A percentile compares a stretch with the other conserved stretches of the same genome.
Conservation (phyloP, 2,888 invertebrate species). For the Odontocerum albicorne region DNA sequence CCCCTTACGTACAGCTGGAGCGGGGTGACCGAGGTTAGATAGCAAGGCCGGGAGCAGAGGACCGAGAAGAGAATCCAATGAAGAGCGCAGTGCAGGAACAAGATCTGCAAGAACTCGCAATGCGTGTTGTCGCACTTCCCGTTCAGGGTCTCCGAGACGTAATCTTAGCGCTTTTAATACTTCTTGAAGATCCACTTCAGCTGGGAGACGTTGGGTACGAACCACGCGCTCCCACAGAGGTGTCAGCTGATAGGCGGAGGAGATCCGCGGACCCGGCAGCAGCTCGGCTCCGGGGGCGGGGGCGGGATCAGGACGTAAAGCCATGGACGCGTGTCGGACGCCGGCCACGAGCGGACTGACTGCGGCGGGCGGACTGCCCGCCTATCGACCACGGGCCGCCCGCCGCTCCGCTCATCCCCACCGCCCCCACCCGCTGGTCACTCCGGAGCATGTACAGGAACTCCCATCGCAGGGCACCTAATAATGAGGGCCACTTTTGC, state of each 20-base stretch:
- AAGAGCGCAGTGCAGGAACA: constrained; percentile 70
- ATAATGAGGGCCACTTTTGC: no score
- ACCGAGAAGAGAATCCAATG: constrained; percentile 68
- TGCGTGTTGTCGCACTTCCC: constrained; percentile 83
- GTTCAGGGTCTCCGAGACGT: constrained; percentile 75
- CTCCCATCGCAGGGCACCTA: no score
- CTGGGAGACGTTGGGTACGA: constrained; percentile 71
- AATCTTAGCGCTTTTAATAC: constrained; percentile 73
- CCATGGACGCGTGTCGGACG: constrained; percentile 9
- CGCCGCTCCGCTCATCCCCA: constrained; percentile 50
- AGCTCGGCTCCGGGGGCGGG: constrained; percentile 25
- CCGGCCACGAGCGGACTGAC: constrained; percentile 45
- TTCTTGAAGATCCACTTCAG: constrained; percentile 63
- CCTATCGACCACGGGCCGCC: constrained; percentile 38
- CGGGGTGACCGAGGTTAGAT: constrained; percentile 76
- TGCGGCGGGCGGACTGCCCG: constrained; percentile 44
- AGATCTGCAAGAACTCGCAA: constrained; percentile 77
- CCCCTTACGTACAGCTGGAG: constrained; percentile 79
- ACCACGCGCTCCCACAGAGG: constrained; percentile 82
- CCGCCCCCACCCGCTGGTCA: constrained; percentile 42
- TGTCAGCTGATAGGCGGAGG: constrained; percentile 58
- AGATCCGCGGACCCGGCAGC: constrained; percentile 22
- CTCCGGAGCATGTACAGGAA: no score
- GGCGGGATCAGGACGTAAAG: constrained; percentile 11
- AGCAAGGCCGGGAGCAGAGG: constrained; percentile 68